These are phyloP conservation scores for Campylomormyrus tamandua DNA, from an alignment of 2,113 vertebrate species.

Conservation along the genomic window DNA sequence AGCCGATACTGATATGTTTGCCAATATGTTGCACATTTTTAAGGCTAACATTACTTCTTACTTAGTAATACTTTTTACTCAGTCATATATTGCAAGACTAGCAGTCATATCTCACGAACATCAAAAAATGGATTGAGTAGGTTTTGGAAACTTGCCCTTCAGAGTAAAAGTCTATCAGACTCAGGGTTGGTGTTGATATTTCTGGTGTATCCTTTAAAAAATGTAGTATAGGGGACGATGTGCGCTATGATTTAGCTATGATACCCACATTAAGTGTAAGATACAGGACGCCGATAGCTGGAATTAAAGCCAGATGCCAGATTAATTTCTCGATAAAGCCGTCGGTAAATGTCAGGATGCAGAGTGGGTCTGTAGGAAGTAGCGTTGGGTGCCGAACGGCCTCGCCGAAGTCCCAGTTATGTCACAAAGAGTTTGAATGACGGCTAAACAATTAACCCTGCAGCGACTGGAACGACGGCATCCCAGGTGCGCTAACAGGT, in stretches of 20 bases:
- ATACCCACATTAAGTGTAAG: not conserved
- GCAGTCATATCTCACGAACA: no score
- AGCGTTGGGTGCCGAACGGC: not conserved
- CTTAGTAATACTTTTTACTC: not conserved
- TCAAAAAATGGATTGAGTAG: no score
- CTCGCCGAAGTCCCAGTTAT: not conserved
- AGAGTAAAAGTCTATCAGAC: not conserved
- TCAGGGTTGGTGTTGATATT: not conserved
- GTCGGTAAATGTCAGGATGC: not conserved
- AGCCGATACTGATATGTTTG: not conserved
- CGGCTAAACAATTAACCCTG: not conserved
- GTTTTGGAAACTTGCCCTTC: not conserved
- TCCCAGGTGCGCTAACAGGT: constrained; percentile 6
- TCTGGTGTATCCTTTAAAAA: not conserved
- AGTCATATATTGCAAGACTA: not conserved
- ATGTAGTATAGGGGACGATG: not conserved
- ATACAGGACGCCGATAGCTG: not conserved
- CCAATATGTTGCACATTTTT: not conserved
- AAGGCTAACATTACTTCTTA: not conserved
- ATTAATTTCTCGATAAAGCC: not conserved
- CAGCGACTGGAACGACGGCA: not conserved
- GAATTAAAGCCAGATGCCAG: not conserved
- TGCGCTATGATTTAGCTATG: not conserved
- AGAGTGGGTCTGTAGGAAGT: not conserved
- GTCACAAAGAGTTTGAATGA: not conserved